Base-by-base conservation (phyloP, 2,888 invertebrate genomes). In the Pristionchus japonicus region DNA sequence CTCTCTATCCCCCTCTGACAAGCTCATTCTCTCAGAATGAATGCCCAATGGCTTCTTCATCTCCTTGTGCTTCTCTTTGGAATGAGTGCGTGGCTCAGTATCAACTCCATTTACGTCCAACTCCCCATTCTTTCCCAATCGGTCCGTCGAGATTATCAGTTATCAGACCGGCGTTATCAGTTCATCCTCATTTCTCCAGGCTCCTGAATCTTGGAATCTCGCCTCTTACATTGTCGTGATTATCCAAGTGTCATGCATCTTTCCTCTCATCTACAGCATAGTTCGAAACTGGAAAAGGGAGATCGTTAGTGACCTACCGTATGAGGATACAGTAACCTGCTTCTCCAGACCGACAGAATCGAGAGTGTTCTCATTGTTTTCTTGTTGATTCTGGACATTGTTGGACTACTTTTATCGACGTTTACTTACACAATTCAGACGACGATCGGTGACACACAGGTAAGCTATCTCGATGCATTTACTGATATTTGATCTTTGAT, bases 181-280 rank as follows among this genome's bases (percentile, higher is more conserved):
- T 70, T 34, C 64, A 67, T 52, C 77, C 34, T 70, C 31, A n/a
- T 85, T 34, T 3, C 31, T 34, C 27, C 40, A 87, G 77, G 87
- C 64, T 4, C 87, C 87, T 15, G 87, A 87, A 80, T 87, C 87
- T 17, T 87, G 87, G 87, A 87, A 87, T 43, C 61, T 87, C 43
- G 77, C 87, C 37, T 43, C 87, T 23, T 87, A 87, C 47, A 80
- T 87, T 27, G 87, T 87, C 31, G 57, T 87, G 13, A 37, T 87
- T 7, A 87, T 87, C 34, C 87, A 87, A 80, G 17, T 87, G 0
- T 87, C 87, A 80, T 87, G 87, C 31, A 27, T 80, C 34, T 87
- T 80, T 27, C 87, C 87, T 34, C 27, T 87, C 61, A 34, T 87
- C 87, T 87, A 87, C 87, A 80, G 77, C n/a, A 52, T 87, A 15